Base-by-base conservation (phyloP, 1,140 invertebrate species). In the Pogonus chalceus region DNA sequence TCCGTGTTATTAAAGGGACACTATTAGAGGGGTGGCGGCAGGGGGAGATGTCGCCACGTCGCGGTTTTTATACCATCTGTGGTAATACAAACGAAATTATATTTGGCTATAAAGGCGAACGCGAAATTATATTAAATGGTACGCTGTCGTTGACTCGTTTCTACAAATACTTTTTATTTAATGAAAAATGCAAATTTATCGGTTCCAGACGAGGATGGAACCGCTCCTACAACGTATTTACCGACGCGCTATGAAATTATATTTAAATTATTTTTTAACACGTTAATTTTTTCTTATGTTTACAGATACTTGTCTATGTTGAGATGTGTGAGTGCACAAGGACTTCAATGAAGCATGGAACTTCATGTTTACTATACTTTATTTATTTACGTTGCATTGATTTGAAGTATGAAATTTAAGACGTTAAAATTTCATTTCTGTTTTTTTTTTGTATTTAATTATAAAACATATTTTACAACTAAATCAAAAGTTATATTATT, bases 161-260 rank as follows among this genome's bases (percentile, higher is more conserved):
- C 37, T 43, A 43, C 37, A 43, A 43, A 43, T 43, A 10, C 37
- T 43, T 43, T 43, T 43, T 43, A 43, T 43, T 43, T 43, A 43
- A 43, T 43, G 37, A 43, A 43, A 43, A 43, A 43, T 43, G 37
- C 37, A 43, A 43, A 43, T 43, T 43, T 43, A 43, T 43, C 37
- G 37, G 37, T 43, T 43, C 9, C 7, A 7, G 18, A 43, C 37
- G 37, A 43, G 37, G 7, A 16, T 4, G 26, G 26, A 7, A 7
- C 4, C 14, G 26, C 26, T 14, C 26, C 26, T 31, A 10, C 18
- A 16, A 10, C 18, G 37, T 43, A 43, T 43, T 43, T 43, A 43
- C 37, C 37, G 37, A 10, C 18, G 37, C 37, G 37, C 7, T n/a
- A 9, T 3, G 18, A 31, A 31, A 31, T 31, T 31, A 31, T 31